Percentiles rank a stretch among this genome's conserved stretches.
Conservation (phyloP, 1,140 invertebrate genomes). For the Agrypnia vestita region DNA sequence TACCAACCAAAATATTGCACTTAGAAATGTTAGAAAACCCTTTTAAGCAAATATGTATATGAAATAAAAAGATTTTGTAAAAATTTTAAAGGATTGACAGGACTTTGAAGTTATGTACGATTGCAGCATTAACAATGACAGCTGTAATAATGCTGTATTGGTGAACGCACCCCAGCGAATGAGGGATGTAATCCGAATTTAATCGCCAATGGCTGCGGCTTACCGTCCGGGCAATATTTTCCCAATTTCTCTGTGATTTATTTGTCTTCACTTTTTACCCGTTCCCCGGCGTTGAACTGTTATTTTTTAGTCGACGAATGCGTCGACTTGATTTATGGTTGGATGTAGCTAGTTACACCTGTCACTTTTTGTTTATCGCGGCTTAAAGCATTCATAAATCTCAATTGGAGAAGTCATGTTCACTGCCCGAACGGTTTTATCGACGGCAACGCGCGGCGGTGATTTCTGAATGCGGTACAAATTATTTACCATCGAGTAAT, state of each 20-base stretch:
- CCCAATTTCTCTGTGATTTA: constrained; percentile 57
- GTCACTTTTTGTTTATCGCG: constrained; percentile 61
- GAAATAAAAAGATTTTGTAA: too few species aligned
- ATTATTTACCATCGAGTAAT: constrained; percentile 6
- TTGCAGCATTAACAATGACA: too few species aligned
- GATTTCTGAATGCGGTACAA: constrained; percentile 30
- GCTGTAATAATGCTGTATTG: too few species aligned
- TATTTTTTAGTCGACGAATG: constrained; percentile 51
- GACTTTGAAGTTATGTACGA: too few species aligned
- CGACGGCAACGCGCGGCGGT: constrained; percentile 12
- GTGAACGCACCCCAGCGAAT: neutral
- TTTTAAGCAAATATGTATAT: too few species aligned
- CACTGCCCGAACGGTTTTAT: constrained; percentile 18
- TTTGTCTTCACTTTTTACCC: constrained; percentile 56
- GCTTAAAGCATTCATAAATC: constrained; percentile 61
- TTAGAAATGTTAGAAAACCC: too few species aligned
- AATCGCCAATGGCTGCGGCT: constrained; percentile 51
- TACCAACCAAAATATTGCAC: too few species aligned
- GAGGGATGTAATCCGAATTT: constrained; percentile 22
- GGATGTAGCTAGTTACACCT: constrained; percentile 58
- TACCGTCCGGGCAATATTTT: constrained; percentile 45
- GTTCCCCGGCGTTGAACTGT: constrained; percentile 35
- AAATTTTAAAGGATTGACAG: too few species aligned
- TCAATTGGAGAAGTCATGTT: constrained; percentile 54
- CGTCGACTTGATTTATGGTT: constrained; percentile 60